phyloP scores from a whole-genome alignment of 2,113 vertebrate species.

The Solenodon paradoxus region DNA sequence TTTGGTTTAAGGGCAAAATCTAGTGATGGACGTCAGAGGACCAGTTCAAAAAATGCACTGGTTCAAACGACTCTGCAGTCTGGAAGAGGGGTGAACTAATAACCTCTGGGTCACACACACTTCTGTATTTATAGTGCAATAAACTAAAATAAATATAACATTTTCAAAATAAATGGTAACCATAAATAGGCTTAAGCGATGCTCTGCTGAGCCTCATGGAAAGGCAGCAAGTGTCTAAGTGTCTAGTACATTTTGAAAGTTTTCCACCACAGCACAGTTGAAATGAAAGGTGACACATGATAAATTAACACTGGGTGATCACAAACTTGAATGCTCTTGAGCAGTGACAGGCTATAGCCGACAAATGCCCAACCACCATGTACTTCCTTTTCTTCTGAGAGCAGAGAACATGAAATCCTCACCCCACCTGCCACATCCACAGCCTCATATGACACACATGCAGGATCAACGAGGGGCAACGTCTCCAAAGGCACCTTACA shows the following conservation, averaged over 20 bases:
- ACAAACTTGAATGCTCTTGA: background rate
- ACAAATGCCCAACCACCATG: background rate
- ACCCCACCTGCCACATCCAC: background rate
- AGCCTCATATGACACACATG: background rate
- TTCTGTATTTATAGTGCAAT: background rate
- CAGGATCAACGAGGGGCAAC: background rate
- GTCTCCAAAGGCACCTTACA: background rate
- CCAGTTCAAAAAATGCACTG: background rate
- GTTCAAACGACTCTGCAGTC: background rate
- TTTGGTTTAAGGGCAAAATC: background rate
- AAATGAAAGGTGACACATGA: background rate
- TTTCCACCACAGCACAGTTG: background rate
- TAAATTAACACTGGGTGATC: background rate
- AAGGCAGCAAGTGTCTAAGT: background rate
- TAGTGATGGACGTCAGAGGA: background rate
- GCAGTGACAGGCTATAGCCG: background rate
- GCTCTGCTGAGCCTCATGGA: background rate
- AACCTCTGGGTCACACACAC: background rate
- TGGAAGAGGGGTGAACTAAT: background rate
- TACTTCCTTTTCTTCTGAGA: background rate
- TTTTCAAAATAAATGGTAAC: background rate
- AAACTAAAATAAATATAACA: background rate
- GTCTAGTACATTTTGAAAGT: background rate
- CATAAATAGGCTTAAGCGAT: background rate
- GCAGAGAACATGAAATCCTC: background rate